Evolutionary conservation across 2,888 invertebrate genomes (phyloP), one percentile per base, ranked within the genome.

Genomic region (Monoplex corrugatus): DNA sequence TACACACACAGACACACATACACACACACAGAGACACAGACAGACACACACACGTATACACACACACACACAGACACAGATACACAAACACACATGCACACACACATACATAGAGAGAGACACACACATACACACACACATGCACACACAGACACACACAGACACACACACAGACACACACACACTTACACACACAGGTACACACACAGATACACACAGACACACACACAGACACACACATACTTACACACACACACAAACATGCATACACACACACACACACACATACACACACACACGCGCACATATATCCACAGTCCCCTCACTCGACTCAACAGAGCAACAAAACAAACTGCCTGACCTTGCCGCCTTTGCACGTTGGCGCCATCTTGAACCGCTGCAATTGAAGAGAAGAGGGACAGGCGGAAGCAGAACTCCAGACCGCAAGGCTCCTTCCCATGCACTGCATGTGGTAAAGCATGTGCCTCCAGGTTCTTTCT

Each of bases 91-190:
- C 23, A 23, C 63, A 23, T 3, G 28, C 63, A 63, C 23, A 16
- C 8, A 23, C 63, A 63, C 63, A 63, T 28, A 63, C 23, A 63
- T 23, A 8, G 3, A 63, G 40, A 38, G 40, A 38, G 38, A 72
- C 32, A 72, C 35, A 35, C 35, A 72, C 72, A 72, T 35, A 72
- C 72, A 32, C 72, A 35, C 72, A 78, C 40, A 78, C 75, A 78
- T 40, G 40, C 75, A 40, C 75, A 78, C 75, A 78, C 75, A 78
- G 38, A 78, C 75, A 78, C 40, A 78, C 75, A 78, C 75, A 78
- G 38, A 40, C 75, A 78, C 75, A 78, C 75, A 78, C 75, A 78
- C 75, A 78, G 16, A 78, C 38, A 78, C 38, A 78, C 38, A 78
- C 72, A 35, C 72, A 35, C 35, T 40, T 19, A 78, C 38, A 40